A percentile compares a stretch with the other conserved stretches of the same genome.
phyloP scores from a whole-genome alignment of 1,140 invertebrate genomes.

The Drosophila yakuba region DNA sequence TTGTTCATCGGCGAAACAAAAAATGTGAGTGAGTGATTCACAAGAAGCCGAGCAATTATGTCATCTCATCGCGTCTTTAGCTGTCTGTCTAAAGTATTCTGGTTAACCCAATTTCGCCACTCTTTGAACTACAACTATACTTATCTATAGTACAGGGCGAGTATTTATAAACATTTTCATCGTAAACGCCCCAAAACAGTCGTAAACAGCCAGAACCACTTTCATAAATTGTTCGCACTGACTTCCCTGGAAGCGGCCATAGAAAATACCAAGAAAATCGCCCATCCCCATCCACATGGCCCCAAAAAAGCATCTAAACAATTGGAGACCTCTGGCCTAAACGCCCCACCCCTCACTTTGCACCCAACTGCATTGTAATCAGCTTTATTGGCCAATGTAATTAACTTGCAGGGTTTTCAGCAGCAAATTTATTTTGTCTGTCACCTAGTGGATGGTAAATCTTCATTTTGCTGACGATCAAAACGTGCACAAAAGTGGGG shows the following conservation, averaged over 20 bases:
- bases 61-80: conserved; percentile 6
- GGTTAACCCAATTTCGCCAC: conserved; percentile 17
- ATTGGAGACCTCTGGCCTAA: not conserved
- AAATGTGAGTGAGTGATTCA: conserved; percentile 6
- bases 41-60: conserved; percentile 4
- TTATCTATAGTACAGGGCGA: not conserved
- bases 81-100: conserved; percentile 10
- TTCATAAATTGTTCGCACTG: conserved; percentile 68
- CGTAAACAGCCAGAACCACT: conserved; percentile 49
- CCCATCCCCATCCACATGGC: conserved; percentile 27
- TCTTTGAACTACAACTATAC: conserved; percentile 3
- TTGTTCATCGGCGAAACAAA: not conserved
- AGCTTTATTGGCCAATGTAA: conserved; percentile 6
- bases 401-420: conserved; percentile 22
- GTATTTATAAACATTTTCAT: conserved; percentile 66
- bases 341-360: not conserved
- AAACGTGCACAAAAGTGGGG: not conserved
- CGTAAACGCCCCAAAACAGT: conserved; percentile 41
- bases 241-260: conserved; percentile 45
- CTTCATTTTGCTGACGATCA: conserved; percentile 21
- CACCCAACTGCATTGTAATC: not conserved
- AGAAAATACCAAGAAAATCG: conserved; percentile 40
- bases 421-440: conserved; percentile 29
- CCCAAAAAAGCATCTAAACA: conserved; percentile 5
- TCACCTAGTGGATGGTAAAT: conserved; percentile 20